Evolutionary conservation across 2,797 vertebrate genomes (phyloP).

Genomic region (Vireo griseus): DNA sequence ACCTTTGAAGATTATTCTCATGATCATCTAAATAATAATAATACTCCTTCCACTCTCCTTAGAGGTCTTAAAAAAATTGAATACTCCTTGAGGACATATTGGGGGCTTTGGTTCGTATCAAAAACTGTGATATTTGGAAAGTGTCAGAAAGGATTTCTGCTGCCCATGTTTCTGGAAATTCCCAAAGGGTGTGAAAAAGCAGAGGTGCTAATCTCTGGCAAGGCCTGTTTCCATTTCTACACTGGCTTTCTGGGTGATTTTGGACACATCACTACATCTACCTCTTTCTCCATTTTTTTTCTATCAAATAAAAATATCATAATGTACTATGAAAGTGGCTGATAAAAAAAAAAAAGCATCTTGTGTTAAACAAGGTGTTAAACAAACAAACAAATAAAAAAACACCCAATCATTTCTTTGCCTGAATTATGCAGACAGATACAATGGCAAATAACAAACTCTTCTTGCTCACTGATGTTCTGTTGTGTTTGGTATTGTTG

Average conservation of each 20-base stretch:
- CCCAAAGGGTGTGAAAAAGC: neutral
- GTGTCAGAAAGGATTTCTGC: neutral
- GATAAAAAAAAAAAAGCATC: neutral
- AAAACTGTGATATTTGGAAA: neutral
- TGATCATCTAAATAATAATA: neutral
- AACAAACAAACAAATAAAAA: neutral
- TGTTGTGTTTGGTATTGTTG: neutral
- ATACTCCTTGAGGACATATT: rapidly evolving
- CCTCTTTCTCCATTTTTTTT: neutral
- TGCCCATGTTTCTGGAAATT: neutral
- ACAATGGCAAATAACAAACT: neutral
- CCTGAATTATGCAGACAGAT: neutral
- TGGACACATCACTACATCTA: neutral
- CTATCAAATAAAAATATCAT: neutral
- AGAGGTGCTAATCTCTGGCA: neutral
- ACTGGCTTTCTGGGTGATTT: neutral
- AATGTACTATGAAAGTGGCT: neutral
- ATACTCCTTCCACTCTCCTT: neutral
- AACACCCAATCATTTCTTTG: neutral
- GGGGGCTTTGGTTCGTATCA: neutral
- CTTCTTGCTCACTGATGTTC: neutral
- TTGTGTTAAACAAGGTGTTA: neutral
- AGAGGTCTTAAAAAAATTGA: neutral
- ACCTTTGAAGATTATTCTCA: neutral
- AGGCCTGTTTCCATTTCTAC: neutral